phyloP scores from a whole-genome alignment of 2,888 invertebrate genomes.

The Zaprionus bogoriensis region DNA sequence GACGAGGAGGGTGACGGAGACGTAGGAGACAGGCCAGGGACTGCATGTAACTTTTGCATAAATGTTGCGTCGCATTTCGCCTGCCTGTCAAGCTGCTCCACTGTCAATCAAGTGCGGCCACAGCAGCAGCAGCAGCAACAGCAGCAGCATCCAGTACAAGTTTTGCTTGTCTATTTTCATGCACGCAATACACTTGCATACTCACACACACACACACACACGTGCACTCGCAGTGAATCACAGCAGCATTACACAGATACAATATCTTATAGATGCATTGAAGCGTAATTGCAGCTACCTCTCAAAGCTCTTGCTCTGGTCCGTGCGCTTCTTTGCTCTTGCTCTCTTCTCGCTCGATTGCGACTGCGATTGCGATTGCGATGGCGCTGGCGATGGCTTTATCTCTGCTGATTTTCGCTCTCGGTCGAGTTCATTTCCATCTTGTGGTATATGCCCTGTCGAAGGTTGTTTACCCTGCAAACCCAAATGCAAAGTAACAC shows the following conservation, averaged over 20 bases:
- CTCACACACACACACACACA: slow-evolving; percentile 15
- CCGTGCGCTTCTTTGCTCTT: not conserved
- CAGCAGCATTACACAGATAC: slow-evolving; percentile 59
- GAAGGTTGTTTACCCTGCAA: slow-evolving; percentile 36
- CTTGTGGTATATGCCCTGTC: not conserved
- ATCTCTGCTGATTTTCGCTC: slow-evolving; percentile 32
- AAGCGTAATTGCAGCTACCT: slow-evolving; percentile 68
- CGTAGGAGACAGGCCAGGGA: not conserved
- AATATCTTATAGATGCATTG: slow-evolving; percentile 72
- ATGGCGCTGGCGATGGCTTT: slow-evolving; percentile 5
- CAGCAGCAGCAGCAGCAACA: slow-evolving; percentile 49
- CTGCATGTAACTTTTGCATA: slow-evolving; percentile 47
- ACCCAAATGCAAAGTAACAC: too few relatives aligned
- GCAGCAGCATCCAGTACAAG: slow-evolving; percentile 38
- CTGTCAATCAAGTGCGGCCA: slow-evolving; percentile 41
- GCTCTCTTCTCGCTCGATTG: not conserved
- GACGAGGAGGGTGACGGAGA: slow-evolving; percentile 1
- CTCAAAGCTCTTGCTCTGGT: slow-evolving; percentile 24
- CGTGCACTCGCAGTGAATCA: slow-evolving; percentile 26
- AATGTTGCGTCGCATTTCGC: slow-evolving; percentile 7
- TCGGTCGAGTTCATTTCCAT: slow-evolving; percentile 18
- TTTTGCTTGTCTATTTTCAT: slow-evolving; percentile 41
- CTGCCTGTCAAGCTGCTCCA: slow-evolving; percentile 13
- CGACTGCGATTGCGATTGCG: too few relatives aligned
- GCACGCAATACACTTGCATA: slow-evolving; percentile 13